These are phyloP conservation scores for Drosophila cognata DNA, from an alignment of 2,888 invertebrate genomes.

Conservation along the genomic window DNA sequence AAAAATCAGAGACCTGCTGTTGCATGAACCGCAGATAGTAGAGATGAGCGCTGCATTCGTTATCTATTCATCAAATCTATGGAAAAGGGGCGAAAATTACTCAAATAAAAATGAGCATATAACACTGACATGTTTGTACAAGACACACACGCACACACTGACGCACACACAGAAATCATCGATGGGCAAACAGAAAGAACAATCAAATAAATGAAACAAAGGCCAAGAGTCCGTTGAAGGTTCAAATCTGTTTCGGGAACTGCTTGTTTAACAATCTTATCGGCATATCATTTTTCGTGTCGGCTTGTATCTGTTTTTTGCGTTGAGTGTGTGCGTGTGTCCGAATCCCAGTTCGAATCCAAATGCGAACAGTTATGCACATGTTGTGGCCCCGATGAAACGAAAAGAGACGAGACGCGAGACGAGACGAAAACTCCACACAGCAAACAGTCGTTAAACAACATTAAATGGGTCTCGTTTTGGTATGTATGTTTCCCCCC, in stretches of 20 bases:
- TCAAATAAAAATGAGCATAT: conserved; percentile 62
- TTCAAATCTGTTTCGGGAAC: conserved; percentile 59
- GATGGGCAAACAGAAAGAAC: conserved; percentile 71
- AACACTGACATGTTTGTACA: conserved; percentile 76
- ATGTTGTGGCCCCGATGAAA: conserved; percentile 53
- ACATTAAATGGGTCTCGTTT: conserved; percentile 77
- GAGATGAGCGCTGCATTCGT: conserved; percentile 34
- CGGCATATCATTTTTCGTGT: conserved; percentile 67
- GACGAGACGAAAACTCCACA: conserved; percentile 45
- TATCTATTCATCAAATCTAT: conserved; percentile 69
- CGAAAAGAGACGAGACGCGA: conserved; percentile 39
- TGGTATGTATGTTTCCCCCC: conserved; percentile 23
- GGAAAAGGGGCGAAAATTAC: conserved; percentile 74
- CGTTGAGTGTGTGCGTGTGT: conserved; percentile 65
- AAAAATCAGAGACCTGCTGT: conserved; percentile 41
- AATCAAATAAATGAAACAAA: conserved; percentile 81
- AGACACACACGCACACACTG: conserved; percentile 30
- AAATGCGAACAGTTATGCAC: conserved; percentile 72
- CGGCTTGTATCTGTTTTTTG: conserved; percentile 62
- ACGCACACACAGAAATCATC: conserved; percentile 44
- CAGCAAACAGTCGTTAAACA: conserved; percentile 75
- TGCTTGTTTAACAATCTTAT: conserved; percentile 66
- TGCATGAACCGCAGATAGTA: conserved; percentile 17
- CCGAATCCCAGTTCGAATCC: conserved; percentile 44
- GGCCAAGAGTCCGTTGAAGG: conserved; percentile 62